Evolutionary conservation across 2,797 vertebrate genomes (phyloP), one percentile per base, ranked within the genome.

Genomic region (Brachymystax lenok): DNA sequence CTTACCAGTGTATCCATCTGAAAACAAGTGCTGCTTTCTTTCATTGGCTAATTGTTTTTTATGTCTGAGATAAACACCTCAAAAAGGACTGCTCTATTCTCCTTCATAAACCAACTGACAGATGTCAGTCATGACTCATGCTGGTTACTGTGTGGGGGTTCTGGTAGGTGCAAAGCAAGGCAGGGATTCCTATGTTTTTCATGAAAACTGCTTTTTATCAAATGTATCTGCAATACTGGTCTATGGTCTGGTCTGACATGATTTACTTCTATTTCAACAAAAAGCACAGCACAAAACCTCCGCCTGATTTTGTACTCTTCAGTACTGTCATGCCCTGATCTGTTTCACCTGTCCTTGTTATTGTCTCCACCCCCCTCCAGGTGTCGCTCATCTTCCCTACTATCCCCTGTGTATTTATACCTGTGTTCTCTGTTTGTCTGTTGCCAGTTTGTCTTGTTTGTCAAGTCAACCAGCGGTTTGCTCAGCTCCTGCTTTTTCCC

Each of bases 121-220:
- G 77, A 80, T 83, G 72, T 78, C 76, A 79, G 50, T 59, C 6
- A 24, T 91, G 90, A 90, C 85, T 88, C 79, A 89, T 82, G 76
- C 77, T 88, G 81, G 74, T 80, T 75, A 77, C 79, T 0, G 6
- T 72, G 89, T 88, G 74, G 90, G 86, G 0, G 76, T 51, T 69
- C 17, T 61, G 7, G 21, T 21, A 66, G 17, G 73, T 51, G 82
- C 50, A 61, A 56, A 72, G 79, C 19, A 75, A 80, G 40, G 19
- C 27, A 80, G 81, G 84, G 74, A 77, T 85, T 88, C 86, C 85
- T 73, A 5, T 73, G 40, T 78, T 8, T n/a, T 21, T 27, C 8
- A n/a, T 21, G 3, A 35, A 10, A 21, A 33, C 17, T 24, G 10
- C 12, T 63, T 63, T 19, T 61, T 7, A 61, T 61, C 56, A n/a